These are phyloP conservation scores for Caenorhabditis macrosperma DNA, from an alignment of 2,888 invertebrate genomes.

Conservation along the genomic window DNA sequence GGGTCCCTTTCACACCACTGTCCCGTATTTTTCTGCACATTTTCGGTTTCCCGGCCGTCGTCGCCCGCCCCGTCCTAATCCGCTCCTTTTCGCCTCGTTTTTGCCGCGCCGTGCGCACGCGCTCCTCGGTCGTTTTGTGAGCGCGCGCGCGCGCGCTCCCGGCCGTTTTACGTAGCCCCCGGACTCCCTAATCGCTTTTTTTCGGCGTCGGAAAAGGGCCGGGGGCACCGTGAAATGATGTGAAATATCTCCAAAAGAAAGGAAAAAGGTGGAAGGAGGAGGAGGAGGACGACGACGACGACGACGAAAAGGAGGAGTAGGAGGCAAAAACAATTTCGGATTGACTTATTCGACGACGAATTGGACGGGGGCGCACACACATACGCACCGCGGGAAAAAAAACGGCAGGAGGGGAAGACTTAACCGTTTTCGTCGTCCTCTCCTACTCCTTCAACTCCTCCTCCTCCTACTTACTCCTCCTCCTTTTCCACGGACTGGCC, in stretches of 20 bases:
- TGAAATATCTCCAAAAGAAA: constrained; percentile 29
- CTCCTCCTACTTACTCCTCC: too few species aligned
- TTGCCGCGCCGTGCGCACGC: too few species aligned
- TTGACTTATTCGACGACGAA: constrained; percentile 27
- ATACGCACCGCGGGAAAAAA: neutral
- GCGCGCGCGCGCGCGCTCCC: neutral
- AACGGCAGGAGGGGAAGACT: constrained; percentile 1
- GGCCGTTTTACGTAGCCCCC: neutral
- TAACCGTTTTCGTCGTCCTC: neutral
- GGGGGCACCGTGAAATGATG: constrained; percentile 36
- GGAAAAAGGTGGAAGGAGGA: constrained; percentile 1
- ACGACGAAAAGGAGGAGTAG: neutral
- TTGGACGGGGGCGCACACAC: neutral
- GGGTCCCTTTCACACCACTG: neutral
- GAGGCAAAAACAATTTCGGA: constrained; percentile 46
- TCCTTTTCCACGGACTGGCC: too few species aligned
- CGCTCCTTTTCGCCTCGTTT: constrained; percentile 10
- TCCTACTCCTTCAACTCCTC: neutral
- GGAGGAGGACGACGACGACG: constrained; percentile 6
- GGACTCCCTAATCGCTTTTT: constrained; percentile 44
- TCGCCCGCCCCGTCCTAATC: neutral
- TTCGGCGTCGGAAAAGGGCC: neutral
- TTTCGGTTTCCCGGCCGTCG: neutral
- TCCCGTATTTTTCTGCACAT: neutral
- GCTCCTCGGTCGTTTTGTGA: neutral